Base-by-base conservation (phyloP, 1,140 invertebrate genomes). In the Ceratosolen fusciceps region DNA sequence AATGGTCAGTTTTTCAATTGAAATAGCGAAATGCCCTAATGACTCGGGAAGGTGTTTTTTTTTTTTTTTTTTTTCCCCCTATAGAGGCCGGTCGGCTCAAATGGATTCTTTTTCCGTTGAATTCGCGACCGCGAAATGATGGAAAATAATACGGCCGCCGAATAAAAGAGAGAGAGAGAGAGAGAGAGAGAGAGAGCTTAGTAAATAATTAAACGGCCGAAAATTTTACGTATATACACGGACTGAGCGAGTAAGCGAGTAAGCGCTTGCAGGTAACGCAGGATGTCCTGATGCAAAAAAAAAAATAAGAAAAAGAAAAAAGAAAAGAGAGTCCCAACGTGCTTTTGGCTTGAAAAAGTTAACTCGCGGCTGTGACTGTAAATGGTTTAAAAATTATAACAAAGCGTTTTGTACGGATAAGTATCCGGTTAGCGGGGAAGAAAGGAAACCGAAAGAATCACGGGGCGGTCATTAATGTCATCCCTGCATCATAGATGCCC, bases 331-430 rank as follows among this genome's bases (percentile, higher is more conserved):
- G 84, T 81, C 76, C 77, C 81, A 65, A 56, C 52, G 52, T 71
- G 65, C 78, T 85, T 87, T 85, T 84, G 85, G 83, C 83, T 26
- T n/a, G n/a, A 71, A 19, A 81, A 81, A 83, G 84, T 83, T 79
- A 85, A 85, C 84, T 74, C 19, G n/a, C 14, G 5, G 26, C 75
- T 67, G 77, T n/a, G 79, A 84, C 84, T 85, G 87, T 87, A 85
- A 88, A 87, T 87, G 85, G 87, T 87, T 85, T 84, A 85, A 88
- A 84, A 88, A 85, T 87, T 83, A 86, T 78, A 78, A 76, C 58
- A 74, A 77, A 73, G 65, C 43, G 54, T 67, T 47, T 79, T 39
- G 49, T 62, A 21, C 24, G 72, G 26, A 24, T 68, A 49, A 43
- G 31, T 12, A 47, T 37, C 39, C 34, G 7, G 21, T 29, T 54